Percentiles rank a stretch among this genome's conserved stretches.
These are phyloP conservation scores for Reticulitermes lucifugus DNA, from an alignment of 2,888 invertebrate species.

Conservation along the genomic window DNA sequence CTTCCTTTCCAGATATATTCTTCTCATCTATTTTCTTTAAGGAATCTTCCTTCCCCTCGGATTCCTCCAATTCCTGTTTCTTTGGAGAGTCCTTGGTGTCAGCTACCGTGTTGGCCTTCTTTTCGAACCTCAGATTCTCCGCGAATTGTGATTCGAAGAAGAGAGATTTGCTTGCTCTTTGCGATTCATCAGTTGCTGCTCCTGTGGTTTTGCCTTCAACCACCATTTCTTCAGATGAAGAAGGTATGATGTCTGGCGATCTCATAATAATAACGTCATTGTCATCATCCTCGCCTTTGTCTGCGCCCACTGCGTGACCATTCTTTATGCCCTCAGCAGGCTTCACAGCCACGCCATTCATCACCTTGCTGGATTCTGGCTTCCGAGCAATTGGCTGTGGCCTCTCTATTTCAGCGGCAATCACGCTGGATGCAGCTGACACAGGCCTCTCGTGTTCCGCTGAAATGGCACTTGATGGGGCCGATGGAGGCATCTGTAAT, in stretches of 20 bases:
- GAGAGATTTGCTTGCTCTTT: background rate
- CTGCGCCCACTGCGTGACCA: background rate
- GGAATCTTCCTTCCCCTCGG: background rate
- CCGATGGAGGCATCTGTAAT: background rate
- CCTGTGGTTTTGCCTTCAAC: background rate
- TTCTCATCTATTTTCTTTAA: background rate
- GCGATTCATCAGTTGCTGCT: background rate
- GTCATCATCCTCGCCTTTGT: conserved; percentile 19
- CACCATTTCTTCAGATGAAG: background rate
- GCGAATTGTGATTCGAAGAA: background rate
- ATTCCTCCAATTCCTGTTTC: background rate
- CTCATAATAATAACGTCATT: conserved; percentile 9
- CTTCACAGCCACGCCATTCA: background rate
- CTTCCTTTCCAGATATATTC: background rate
- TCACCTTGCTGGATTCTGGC: background rate
- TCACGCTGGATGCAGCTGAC: background rate
- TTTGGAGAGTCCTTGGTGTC: background rate
- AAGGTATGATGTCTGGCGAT: background rate
- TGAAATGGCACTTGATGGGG: background rate
- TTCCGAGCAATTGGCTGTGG: background rate
- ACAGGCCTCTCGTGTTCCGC: background rate
- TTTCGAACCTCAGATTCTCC: conserved; percentile 6
- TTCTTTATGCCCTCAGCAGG: background rate
- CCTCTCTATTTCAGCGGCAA: background rate
- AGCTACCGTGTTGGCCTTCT: background rate